Evolutionary conservation across 30 jellyfish, hydroid and myxozoan species (phyloP).

Genomic region (Chrysaora quinquecirrha): DNA sequence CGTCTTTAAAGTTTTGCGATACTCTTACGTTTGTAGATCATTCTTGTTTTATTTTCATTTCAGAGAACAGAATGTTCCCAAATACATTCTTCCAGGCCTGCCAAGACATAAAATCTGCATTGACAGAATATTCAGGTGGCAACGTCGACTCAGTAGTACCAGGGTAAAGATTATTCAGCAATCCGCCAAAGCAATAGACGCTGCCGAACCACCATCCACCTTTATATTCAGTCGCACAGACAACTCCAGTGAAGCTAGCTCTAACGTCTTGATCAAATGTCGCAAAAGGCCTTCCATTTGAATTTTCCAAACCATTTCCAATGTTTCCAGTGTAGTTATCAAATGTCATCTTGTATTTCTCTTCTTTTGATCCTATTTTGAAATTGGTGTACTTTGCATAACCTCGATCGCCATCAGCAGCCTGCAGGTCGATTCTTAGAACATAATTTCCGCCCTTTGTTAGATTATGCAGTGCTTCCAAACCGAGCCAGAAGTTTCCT

Average conservation of each 20-base stretch:
- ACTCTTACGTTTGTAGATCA: too few relatives aligned
- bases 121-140: neutral
- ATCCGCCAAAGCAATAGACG: neutral
- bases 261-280: neutral
- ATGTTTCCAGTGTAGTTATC: neutral
- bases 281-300: neutral
- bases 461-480: slow-evolving; percentile 29
- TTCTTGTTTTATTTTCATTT: neutral
- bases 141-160: neutral
- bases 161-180: neutral
- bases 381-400: neutral
- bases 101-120: neutral
- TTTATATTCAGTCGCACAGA: neutral
- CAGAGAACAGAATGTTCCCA: neutral
- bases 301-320: neutral
- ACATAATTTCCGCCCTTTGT: slow-evolving; percentile 26
- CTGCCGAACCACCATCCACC: neutral
- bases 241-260: neutral
- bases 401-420: neutral
- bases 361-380: neutral
- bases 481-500: slow-evolving; percentile 58
- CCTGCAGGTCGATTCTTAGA: neutral
- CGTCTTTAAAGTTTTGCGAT: too few relatives aligned
- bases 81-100: neutral
- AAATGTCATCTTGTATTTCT: neutral